Evolutionary conservation across 2,113 vertebrate species (phyloP).

Genomic region (Microtus oregoni): DNA sequence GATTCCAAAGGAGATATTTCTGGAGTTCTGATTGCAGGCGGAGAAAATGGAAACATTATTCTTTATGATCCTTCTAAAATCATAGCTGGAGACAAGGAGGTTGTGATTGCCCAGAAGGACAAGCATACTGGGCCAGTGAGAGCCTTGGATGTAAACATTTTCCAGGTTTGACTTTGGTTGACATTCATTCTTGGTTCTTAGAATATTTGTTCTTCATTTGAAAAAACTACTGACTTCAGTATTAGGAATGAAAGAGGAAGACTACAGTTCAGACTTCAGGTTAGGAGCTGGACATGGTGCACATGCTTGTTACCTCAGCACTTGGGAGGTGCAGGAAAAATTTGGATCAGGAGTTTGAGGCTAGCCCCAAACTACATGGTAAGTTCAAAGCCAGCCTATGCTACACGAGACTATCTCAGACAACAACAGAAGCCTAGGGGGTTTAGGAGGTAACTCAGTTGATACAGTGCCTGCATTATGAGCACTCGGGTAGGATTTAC

Average conservation of each 20-base stretch:
- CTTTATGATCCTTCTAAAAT: constrained; percentile 96
- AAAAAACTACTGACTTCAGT: background rate
- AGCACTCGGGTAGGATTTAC: background rate
- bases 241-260: background rate
- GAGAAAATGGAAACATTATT: constrained; percentile 96
- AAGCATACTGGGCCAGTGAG: constrained; percentile 96
- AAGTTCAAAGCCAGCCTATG: background rate
- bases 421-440: background rate
- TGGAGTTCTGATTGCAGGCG: constrained; percentile 95
- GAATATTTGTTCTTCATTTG: background rate
- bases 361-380: background rate
- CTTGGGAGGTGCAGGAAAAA: background rate
- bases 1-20: constrained; percentile 85
- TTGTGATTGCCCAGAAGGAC: constrained; percentile 93
- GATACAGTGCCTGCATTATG: too few species aligned
- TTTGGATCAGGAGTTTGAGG: background rate
- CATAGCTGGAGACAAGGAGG: constrained; percentile 91
- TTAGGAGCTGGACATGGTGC: background rate
- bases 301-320: background rate
- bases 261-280: background rate
- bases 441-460: background rate
- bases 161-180: constrained; percentile 90
- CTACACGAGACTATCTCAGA: background rate
- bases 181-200: constrained; percentile 35
- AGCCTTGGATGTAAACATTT: constrained; percentile 95